Evolutionary conservation across 2,113 vertebrate species (phyloP), one percentile per base, ranked within the genome.

Genomic region (Thryonomys swinderianus): DNA sequence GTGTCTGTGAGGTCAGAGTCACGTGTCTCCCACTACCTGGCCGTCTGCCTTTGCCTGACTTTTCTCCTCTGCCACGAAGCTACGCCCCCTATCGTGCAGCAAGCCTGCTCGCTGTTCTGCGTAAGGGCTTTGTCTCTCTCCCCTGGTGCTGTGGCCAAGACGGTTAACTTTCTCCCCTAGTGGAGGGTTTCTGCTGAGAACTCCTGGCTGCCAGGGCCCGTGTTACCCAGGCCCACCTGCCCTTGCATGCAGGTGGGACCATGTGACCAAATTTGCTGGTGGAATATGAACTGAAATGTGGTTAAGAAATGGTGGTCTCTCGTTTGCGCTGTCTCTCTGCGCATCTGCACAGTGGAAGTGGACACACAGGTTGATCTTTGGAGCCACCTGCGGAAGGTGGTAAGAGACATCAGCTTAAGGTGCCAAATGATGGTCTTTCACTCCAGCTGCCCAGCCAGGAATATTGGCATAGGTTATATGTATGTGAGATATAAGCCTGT

Each of bases 401-500:
- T 74, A 37, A n/a, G 66, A 66, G 67, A 18, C 2, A n/a, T 16
- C 5, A 17, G 14, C n/a, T 13, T 23, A 6, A 2, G 16, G 25
- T 14, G 27, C 45, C 2, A 27, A 3, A 8, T 3, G 23, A 9
- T 23, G n/a, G 37, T 14, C 23, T 73, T 64, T 51, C 17, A 9
- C 16, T 48, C 37, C 10, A 25, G 62, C 57, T 45, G 32, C 32
- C 8, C 27, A 85, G 17, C 37, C 3, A 32, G 73, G 66, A 64
- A 40, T 7, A 32, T 6, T 48, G 64, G 66, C 61, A 91, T 83
- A 30, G 67, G 62, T 91, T 67, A 57, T 30, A 82, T 30, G 34
- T 37, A 53, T 74, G 32, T 79, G 57, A 85, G 53, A 93, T 94
- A 69, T 82, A 61, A 95, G 40, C 23, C 85, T 86, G 18, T 61